Conservation (phyloP, 2,888 invertebrate species). For the Trachelus troglodyta region DNA sequence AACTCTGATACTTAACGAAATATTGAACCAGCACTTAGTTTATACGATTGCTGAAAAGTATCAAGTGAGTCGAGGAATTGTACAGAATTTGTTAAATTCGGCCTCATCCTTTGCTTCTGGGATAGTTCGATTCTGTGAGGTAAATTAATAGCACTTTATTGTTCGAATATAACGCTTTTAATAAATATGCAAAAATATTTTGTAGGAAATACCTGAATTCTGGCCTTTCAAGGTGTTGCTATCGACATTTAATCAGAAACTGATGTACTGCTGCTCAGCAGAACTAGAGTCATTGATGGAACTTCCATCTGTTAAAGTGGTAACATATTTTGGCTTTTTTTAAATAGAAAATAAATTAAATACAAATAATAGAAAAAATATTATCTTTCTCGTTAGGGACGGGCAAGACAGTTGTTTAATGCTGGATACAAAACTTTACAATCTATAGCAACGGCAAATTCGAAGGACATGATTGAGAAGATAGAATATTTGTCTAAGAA, state of each 20-base stretch:
- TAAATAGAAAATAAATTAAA: neutral
- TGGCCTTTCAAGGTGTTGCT: conserved; percentile 87
- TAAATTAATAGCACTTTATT: conserved; percentile 38
- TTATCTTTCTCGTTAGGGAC: conserved; percentile 69
- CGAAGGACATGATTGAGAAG: conserved; percentile 71
- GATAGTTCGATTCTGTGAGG: conserved; percentile 83
- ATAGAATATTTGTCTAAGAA: conserved; percentile 80
- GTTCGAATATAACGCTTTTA: neutral
- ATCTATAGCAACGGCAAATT: conserved; percentile 79
- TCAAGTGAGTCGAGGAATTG: conserved; percentile 79
- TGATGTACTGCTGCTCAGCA: conserved; percentile 84
- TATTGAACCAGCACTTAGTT: conserved; percentile 77
- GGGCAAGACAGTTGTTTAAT: conserved; percentile 85
- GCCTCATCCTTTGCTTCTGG: conserved; percentile 80
- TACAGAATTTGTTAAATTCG: conserved; percentile 81
- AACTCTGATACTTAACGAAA: conserved; percentile 85
- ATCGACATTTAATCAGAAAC: conserved; percentile 76
- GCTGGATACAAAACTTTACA: conserved; percentile 85
- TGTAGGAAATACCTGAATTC: conserved; percentile 77
- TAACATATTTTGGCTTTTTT: conserved; percentile 51
- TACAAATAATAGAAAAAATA: neutral
- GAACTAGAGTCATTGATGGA: conserved; percentile 88
- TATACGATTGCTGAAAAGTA: conserved; percentile 78
- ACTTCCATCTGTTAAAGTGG: conserved; percentile 88
- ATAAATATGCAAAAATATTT: conserved; percentile 14